Evolutionary conservation across 1,140 invertebrate species (phyloP).

Genomic region (Musca domestica): DNA sequence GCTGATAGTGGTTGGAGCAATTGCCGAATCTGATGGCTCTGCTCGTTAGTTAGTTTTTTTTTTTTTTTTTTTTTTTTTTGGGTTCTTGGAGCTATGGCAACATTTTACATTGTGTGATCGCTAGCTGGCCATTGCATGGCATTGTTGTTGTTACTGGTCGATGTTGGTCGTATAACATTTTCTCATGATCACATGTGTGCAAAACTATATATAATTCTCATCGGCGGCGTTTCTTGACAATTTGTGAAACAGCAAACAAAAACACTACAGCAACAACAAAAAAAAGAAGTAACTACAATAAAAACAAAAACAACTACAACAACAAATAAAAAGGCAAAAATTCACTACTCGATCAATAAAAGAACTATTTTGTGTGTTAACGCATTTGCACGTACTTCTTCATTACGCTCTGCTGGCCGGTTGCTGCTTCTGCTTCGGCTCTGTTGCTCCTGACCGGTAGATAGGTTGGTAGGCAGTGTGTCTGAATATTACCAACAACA

Average conservation of each 20-base stretch:
- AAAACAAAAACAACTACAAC: not conserved
- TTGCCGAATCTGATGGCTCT: conserved; percentile 6
- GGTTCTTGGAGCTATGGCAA: not conserved
- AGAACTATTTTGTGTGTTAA: conserved; percentile 18
- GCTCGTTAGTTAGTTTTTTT: not conserved
- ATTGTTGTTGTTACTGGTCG: conserved; percentile 4
- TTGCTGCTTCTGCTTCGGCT: too few relatives aligned
- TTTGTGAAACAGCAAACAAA: not conserved
- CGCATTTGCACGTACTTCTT: conserved; percentile 16
- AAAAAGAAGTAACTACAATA: not conserved
- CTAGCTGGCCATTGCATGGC: too few relatives aligned
- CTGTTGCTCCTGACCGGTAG: too few relatives aligned
- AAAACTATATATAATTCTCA: conserved; percentile 10
- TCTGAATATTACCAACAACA: too few relatives aligned
- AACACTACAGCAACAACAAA: not conserved
- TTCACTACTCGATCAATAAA: conserved; percentile 3
- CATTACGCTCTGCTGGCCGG: too few relatives aligned
- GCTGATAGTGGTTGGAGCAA: not conserved
- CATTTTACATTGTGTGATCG: too few relatives aligned
- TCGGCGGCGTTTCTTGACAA: not conserved
- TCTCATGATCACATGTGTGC: conserved; percentile 17
- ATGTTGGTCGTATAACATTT: conserved; percentile 11
- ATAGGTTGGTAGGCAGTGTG: too few relatives aligned
- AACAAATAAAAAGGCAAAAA: not conserved
- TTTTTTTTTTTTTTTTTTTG: not conserved